phyloP scores from a whole-genome alignment of 2,888 invertebrate species.

The Drosophila rellima region DNA sequence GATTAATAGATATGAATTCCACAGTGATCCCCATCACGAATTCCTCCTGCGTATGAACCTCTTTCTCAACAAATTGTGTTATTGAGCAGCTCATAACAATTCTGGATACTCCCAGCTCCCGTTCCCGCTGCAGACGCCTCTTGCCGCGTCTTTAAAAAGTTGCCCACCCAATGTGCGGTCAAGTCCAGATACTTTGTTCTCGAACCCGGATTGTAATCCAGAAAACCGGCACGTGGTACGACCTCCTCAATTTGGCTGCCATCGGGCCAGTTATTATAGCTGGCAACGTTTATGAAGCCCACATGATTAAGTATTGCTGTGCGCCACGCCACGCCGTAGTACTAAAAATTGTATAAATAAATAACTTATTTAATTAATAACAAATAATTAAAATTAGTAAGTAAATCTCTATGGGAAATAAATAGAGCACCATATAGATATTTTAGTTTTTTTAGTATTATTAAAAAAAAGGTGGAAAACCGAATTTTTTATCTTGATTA shows the following conservation, averaged over 20 bases:
- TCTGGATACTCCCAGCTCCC: constrained; percentile 61
- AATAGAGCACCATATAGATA: no score
- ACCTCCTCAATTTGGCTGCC: constrained; percentile 91
- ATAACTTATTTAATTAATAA: neutral
- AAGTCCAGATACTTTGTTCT: constrained; percentile 89
- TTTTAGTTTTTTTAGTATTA: no score
- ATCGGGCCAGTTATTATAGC: constrained; percentile 92
- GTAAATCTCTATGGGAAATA: no score
- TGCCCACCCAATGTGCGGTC: constrained; percentile 88
- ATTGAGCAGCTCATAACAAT: constrained; percentile 85
- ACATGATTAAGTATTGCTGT: constrained; percentile 87
- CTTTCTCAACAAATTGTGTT: constrained; percentile 85
- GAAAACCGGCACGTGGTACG: constrained; percentile 82
- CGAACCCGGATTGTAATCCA: constrained; percentile 88
- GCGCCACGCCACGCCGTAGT: constrained; percentile 89
- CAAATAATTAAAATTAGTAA: neutral
- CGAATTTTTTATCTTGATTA: no score
- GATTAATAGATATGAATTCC: constrained; percentile 51
- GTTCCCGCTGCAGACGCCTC: constrained; percentile 74
- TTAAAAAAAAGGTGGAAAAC: no score
- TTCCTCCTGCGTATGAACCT: neutral
- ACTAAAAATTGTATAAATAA: constrained; percentile 74
- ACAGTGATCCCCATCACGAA: neutral
- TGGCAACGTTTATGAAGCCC: constrained; percentile 88
- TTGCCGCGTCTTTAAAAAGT: constrained; percentile 86